Conservation (phyloP, 2,797 vertebrate species). For the Falco rusticolus region DNA sequence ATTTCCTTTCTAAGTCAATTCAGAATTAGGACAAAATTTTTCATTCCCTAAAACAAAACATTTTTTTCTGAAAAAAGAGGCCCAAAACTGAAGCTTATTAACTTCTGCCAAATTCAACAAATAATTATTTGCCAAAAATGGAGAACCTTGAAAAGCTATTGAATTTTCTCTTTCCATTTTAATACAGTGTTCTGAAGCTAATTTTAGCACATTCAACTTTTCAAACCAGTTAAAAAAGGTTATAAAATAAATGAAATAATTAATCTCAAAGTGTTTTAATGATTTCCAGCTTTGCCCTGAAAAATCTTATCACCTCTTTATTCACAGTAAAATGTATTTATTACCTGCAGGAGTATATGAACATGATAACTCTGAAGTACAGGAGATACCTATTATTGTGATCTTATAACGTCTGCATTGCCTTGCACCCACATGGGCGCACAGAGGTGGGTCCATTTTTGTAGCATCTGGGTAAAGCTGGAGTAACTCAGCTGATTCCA, state of each 20-base stretch:
- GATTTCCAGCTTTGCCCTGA: neutral
- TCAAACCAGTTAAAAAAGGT: neutral
- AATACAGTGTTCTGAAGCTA: neutral
- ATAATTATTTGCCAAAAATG: neutral
- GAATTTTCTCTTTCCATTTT: neutral
- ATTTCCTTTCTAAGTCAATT: neutral
- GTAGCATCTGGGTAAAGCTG: neutral
- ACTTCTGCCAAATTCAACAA: neutral
- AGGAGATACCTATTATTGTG: neutral
- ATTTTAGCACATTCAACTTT: neutral
- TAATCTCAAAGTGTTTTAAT: neutral
- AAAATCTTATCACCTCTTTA: neutral
- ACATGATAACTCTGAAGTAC: neutral
- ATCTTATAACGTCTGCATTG: neutral
- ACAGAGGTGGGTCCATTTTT: neutral
- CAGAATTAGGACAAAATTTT: neutral
- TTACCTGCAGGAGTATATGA: neutral
- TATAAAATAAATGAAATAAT: neutral
- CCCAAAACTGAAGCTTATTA: neutral
- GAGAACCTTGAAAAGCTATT: neutral
- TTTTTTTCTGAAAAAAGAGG: neutral
- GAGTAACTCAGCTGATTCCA: neutral
- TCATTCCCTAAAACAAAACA: neutral
- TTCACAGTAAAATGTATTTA: neutral
- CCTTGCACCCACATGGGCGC: neutral